These are phyloP conservation scores for Tragelaphus scriptus DNA, from an alignment of 2,113 vertebrate genomes.

Conservation along the genomic window DNA sequence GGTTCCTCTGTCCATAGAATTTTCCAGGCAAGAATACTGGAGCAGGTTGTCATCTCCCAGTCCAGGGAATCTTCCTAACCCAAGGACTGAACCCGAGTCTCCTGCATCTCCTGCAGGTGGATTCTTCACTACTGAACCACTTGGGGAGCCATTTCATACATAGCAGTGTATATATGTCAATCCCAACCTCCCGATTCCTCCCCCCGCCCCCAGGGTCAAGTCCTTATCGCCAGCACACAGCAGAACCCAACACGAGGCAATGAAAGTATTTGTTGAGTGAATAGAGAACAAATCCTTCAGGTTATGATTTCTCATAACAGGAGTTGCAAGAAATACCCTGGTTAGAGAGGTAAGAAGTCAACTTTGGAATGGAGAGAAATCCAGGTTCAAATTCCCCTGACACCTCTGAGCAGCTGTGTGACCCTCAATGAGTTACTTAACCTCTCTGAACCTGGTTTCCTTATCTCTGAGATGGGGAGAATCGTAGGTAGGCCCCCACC, in stretches of 20 bases:
- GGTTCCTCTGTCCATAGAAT: background rate
- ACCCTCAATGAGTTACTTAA: background rate
- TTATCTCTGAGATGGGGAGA: background rate
- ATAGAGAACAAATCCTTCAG: background rate
- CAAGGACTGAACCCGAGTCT: background rate
- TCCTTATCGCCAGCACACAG: rapidly evolving
- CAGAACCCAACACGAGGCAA: rapidly evolving
- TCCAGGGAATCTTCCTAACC: background rate
- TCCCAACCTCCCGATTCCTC: background rate
- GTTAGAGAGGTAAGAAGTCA: background rate
- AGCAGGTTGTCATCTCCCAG: background rate
- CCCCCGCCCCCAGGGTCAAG: background rate
- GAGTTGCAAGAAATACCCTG: background rate
- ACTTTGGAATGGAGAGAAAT: background rate
- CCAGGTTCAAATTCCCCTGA: background rate
- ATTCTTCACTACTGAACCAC: background rate
- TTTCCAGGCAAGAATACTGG: background rate
- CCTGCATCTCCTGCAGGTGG: background rate
- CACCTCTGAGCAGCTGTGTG: background rate
- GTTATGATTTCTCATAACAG: background rate
- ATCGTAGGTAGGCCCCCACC: rapidly evolving
- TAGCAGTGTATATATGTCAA: background rate
- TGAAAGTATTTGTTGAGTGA: background rate
- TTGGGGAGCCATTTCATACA: background rate
- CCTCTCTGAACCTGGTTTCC: background rate